phyloP scores from a whole-genome alignment of 2,888 invertebrate species.

The Thysanoteuthis rhombus region DNA sequence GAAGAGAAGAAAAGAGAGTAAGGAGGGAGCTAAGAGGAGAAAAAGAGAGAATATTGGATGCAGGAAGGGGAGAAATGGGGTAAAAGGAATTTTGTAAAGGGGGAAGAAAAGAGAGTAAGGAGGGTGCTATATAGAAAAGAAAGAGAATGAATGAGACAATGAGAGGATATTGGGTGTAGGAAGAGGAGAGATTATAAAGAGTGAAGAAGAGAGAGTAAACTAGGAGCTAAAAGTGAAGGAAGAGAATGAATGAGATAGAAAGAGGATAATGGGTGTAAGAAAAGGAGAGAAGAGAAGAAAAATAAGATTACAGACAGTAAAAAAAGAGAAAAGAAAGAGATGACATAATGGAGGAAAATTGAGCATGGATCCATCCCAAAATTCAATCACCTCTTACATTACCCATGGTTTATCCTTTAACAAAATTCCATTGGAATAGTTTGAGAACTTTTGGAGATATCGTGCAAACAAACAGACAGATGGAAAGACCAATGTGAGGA shows the following conservation, averaged over 20 bases:
- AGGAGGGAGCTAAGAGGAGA: not conserved
- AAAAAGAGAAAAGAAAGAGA: not conserved
- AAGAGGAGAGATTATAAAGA: not conserved
- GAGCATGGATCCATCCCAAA: too few relatives aligned
- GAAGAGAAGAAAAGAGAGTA: not conserved
- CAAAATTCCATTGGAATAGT: too few relatives aligned
- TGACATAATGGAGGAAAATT: not conserved
- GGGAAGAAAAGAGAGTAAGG: not conserved
- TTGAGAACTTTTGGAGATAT: too few relatives aligned
- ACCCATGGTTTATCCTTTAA: too few relatives aligned
- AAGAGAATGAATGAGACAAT: not conserved
- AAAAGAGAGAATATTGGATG: not conserved
- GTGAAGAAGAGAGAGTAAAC: not conserved
- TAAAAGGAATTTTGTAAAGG: not conserved
- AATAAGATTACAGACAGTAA: not conserved
- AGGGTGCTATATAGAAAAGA: not conserved
- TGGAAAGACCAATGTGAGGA: too few relatives aligned
- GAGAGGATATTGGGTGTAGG: not conserved
- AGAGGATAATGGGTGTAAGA: too few relatives aligned
- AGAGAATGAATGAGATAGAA: too few relatives aligned
- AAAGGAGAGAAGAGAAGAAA: not conserved
- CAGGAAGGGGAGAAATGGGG: too few relatives aligned
- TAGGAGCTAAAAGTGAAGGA: too few relatives aligned
- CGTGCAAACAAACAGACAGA: too few relatives aligned
- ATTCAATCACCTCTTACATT: too few relatives aligned